phyloP scores from a whole-genome alignment of 1,140 invertebrate genomes.

The Muscidifurax raptorellus region DNA sequence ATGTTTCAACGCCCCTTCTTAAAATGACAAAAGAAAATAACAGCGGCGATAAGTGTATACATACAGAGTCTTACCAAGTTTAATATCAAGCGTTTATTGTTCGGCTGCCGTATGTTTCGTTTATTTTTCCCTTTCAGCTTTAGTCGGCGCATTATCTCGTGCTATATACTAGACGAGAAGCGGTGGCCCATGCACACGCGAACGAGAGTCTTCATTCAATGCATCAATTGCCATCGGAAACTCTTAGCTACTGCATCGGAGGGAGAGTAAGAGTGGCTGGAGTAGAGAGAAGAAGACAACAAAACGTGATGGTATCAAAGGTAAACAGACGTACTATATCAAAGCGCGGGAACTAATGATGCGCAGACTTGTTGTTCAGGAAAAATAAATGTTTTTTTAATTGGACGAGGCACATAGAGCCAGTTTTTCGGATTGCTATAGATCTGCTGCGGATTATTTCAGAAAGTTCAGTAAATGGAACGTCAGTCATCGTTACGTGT shows the following conservation, averaged over 20 bases:
- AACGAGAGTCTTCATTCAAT: constrained; percentile 40
- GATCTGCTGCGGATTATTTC: background rate
- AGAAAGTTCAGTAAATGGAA: background rate
- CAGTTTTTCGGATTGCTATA: background rate
- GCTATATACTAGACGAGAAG: background rate
- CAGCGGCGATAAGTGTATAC: background rate
- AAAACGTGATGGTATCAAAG: background rate
- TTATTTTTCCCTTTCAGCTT: constrained; percentile 31
- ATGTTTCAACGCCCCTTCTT: background rate
- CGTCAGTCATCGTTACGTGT: background rate
- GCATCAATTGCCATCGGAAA: constrained; percentile 48
- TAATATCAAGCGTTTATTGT: constrained; percentile 44
- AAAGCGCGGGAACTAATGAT: too few species aligned
- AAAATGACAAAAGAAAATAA: background rate
- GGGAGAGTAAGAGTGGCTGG: constrained; percentile 4
- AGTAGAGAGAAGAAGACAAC: background rate
- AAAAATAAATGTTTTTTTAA: background rate
- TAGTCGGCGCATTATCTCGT: background rate
- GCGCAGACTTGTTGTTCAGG: too few species aligned
- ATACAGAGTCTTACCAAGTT: constrained; percentile 19
- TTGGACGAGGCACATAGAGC: too few species aligned
- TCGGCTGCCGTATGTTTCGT: constrained; percentile 26
- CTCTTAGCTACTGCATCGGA: background rate
- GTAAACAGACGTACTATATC: background rate
- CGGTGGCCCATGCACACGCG: background rate